Conservation (phyloP, 2,888 invertebrate genomes). For the Drosophila phalerata region DNA sequence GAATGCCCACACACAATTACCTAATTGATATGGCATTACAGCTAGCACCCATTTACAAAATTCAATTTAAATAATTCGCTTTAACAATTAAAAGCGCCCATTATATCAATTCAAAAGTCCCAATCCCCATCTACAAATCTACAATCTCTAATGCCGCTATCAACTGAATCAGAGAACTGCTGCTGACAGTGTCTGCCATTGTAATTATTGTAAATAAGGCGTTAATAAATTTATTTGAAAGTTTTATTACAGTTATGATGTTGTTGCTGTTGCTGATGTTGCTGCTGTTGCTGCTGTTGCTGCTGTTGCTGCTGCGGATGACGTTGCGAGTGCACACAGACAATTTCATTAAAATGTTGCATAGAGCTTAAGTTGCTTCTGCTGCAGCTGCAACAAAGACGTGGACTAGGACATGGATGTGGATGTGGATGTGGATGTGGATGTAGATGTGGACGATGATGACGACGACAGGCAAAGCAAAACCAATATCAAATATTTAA, state of each 20-base stretch:
- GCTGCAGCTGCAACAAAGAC: slow-evolving; percentile 14
- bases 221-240: slow-evolving; percentile 59
- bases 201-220: slow-evolving; percentile 46
- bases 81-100: slow-evolving; percentile 44
- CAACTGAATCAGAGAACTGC: background rate
- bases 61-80: slow-evolving; percentile 59
- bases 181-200: slow-evolving; percentile 24
- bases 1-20: slow-evolving; percentile 56
- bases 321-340: slow-evolving; percentile 50
- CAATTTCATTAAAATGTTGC: slow-evolving; percentile 74
- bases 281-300: slow-evolving; percentile 8
- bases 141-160: too few relatives aligned
- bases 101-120: background rate
- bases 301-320: slow-evolving; percentile 30
- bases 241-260: slow-evolving; percentile 42
- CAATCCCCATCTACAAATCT: background rate
- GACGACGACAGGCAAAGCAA: slow-evolving; percentile 50
- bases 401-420: slow-evolving; percentile 3
- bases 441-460: slow-evolving; percentile 13
- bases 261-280: slow-evolving; percentile 24
- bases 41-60: slow-evolving; percentile 21
- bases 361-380: slow-evolving; percentile 41
- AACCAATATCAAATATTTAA: slow-evolving; percentile 80
- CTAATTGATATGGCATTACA: slow-evolving; percentile 68
- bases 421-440: slow-evolving; percentile 6